Base-by-base conservation (phyloP, 2,888 invertebrate species). In the Halocaridina rubra region DNA sequence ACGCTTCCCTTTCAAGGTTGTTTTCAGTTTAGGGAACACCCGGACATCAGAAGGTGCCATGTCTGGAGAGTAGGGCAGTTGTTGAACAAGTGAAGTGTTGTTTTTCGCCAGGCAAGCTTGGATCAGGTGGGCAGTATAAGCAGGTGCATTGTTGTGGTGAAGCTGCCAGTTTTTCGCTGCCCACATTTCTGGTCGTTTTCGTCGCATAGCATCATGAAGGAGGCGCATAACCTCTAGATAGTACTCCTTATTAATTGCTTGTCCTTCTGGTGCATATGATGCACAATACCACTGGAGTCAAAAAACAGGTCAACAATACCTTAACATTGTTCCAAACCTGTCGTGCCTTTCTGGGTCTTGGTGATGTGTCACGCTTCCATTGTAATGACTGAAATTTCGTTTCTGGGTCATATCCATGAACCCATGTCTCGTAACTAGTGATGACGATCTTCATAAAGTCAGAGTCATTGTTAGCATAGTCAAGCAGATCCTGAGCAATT, bases 361-460 rank as follows among this genome's bases (percentile, higher is more conserved):
- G 75, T 39, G 46, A 39, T 46, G 75, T n/a, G n/a, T 75, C 53
- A 61, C 53, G 3, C 76, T 75, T 57, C 53, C 76, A 75, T 75
- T 75, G 53, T 57, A 53, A 75, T 59, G 76, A 75, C 76, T 75
- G 76, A 29, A 71, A 71, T 71, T 71, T 71, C 4, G 71, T 71
- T 71, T 71, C 71, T 16, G 33, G 71, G 71, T 71, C 33, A 3
- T 71, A 71, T 71, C 71, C 71, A 29, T 32, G 24, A 79, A 88
- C 85, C 88, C 89, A 89, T 10, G 87, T 80, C 69, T 89, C 88
- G 79, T 89, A 86, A 84, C 89, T 87, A 86, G 88, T 88, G 67
- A 89, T 89, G 22, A 89, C 74, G 33, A 69, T 88, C 27, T 88
- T 88, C 27, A 89, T 74, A 77, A 75, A 75, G 75, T 75, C 75